These are phyloP conservation scores for Calypte anna DNA, from an alignment of 2,113 vertebrate species.

Conservation along the genomic window DNA sequence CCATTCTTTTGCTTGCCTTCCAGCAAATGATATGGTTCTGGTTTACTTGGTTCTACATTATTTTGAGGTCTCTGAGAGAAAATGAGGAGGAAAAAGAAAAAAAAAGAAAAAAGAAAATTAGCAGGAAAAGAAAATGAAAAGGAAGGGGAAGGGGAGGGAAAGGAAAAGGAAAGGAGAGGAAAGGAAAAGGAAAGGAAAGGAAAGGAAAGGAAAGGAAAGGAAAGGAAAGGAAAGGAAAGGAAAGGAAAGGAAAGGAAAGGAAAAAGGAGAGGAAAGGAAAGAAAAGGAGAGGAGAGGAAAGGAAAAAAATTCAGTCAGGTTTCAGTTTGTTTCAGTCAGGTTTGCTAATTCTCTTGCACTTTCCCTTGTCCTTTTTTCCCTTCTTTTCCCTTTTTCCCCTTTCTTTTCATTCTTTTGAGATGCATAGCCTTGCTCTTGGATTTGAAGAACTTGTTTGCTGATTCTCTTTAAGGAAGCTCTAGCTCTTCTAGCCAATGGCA, in stretches of 20 bases:
- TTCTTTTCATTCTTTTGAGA: not conserved
- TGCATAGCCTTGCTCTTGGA: not conserved
- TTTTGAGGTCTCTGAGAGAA: not conserved
- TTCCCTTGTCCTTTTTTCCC: not conserved
- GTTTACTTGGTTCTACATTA: not conserved
- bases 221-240: not conserved
- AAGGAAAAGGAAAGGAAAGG: not conserved
- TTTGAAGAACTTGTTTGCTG: not conserved
- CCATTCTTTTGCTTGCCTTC: slow-evolving; percentile 31
- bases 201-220: not conserved
- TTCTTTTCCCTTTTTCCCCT: rapidly evolving
- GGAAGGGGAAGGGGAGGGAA: not conserved
- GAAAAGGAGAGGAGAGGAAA: no score
- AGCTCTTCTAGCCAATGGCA: not conserved
- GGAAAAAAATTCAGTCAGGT: no score
- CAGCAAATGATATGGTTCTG: slow-evolving; percentile 7
- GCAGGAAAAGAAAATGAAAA: not conserved
- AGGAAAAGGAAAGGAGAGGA: not conserved
- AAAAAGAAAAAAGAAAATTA: no score
- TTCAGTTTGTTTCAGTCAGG: not conserved
- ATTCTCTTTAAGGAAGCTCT: not conserved
- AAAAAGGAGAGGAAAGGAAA: no score
- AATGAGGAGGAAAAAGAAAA: not conserved
- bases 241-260: not conserved
- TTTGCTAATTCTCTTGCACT: not conserved